phyloP scores from a whole-genome alignment of 2,113 vertebrate genomes.

The Paraplagusia blochii region DNA sequence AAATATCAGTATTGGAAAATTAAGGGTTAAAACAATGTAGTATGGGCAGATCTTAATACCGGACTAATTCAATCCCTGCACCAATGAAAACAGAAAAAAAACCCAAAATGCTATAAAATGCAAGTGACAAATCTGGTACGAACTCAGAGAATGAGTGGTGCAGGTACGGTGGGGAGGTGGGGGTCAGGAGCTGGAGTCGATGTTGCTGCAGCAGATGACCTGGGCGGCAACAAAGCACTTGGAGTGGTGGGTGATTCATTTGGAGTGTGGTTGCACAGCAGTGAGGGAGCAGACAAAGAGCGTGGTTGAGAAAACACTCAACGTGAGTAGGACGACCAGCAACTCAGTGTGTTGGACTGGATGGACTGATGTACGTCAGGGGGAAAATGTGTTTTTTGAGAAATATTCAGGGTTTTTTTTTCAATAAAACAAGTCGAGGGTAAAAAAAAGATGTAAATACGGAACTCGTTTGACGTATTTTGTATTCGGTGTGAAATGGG shows the following conservation, averaged over 20 bases:
- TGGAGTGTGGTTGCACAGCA: slow-evolving; percentile 43
- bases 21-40: too few species aligned
- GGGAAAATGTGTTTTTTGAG: too few species aligned
- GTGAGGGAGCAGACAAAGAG: slow-evolving; percentile 52
- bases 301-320: slow-evolving; percentile 58
- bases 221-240: slow-evolving; percentile 48
- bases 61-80: too few species aligned
- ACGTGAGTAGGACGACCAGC: slow-evolving; percentile 49
- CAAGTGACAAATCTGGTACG: slow-evolving; percentile 22
- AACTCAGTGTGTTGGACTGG: slow-evolving; percentile 31
- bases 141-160: slow-evolving; percentile 18
- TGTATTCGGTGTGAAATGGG: slow-evolving; percentile 5
- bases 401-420: too few species aligned
- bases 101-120: slow-evolving; percentile 17
- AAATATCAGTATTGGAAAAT: too few species aligned
- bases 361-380: not conserved
- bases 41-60: too few species aligned
- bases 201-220: slow-evolving; percentile 30
- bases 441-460: too few species aligned
- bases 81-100: too few species aligned
- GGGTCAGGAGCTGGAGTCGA: slow-evolving; percentile 5
- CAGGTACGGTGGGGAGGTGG: slow-evolving; percentile 24
- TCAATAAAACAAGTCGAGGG: not conserved
- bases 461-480: not conserved
- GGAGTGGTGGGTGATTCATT: slow-evolving; percentile 62